Evolutionary conservation across 2,888 invertebrate species (phyloP), one percentile per base, ranked within the genome.

Genomic region (Phoronis australis): DNA sequence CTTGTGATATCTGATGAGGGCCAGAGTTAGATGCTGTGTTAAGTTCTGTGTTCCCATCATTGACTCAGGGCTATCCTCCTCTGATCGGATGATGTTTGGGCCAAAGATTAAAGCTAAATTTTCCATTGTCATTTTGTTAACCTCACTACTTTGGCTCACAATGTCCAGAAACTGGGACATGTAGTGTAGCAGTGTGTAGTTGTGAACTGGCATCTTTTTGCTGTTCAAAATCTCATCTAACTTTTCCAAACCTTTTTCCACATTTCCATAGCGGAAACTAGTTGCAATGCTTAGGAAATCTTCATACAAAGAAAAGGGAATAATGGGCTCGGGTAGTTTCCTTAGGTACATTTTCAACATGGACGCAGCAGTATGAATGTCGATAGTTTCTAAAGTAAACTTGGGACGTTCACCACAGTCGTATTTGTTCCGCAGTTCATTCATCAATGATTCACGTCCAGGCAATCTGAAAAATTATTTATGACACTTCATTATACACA

Each of bases 71-170:
- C 68, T 70, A 45, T 68, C 68, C 25, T 66, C 69, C 57, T 73
- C 68, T n/a, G 72, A 71, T 3, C 71, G 62, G 15, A 75, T 67
- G 21, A 76, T 64, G 47, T 72, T 71, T 6, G 73, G 72, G 27
- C 71, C 73, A 59, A 76, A 75, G 6, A 76, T 66, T 9, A 66
- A 65, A n/a, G 71, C 71, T 25, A 75, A 57, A 57, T 74, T 75
- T 51, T 56, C 53, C 9, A 55, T 52, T 5, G 60, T 58, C 75
- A 75, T 75, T 55, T 68, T 71, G 52, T 75, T 75, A 23, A 63
- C 49, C 21, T 55, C 50, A 1, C 56, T 56, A 21, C 63, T 50
- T 20, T 52, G 41, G 21, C 61, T 55, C 4, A 75, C 66, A 38
- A 63, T 55, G 38, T 55, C 38, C 20, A 76, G 50, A 54, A 75